Base-by-base conservation (phyloP, 1,140 invertebrate genomes). In the Aphidius gifuensis region DNA sequence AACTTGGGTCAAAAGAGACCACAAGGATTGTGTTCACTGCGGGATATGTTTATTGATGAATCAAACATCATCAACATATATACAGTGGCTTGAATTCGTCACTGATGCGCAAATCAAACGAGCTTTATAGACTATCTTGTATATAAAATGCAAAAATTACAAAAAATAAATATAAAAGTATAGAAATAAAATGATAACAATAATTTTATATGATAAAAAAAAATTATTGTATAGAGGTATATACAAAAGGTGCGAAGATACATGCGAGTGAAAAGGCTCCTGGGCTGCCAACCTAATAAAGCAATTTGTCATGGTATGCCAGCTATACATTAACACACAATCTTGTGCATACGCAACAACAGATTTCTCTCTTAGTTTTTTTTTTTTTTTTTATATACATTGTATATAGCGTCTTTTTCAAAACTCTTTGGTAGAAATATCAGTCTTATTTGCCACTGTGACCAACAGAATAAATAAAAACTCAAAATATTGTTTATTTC, bases 291-390 rank as follows among this genome's bases (percentile, higher is more conserved):
- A 79, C 74, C 76, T 79, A 79, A 79, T 79, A 79, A 79, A 79
- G 77, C 75, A 78, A 78, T 79, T 79, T 79, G 77, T 78, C 77
- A 79, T 75, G 77, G 69, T 78, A 79, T 79, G 74, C 77, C 77
- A 76, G 75, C 71, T 71, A 77, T 75, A 75, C 76, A 78, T 78
- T 78, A 78, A 77, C 75, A 75, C 76, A 76, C 74, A 77, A 77
- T 77, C 75, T 77, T 67, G 67, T 68, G 50, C 54, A 58, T 60
- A 49, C 50, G 56, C 68, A 68, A 74, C 68, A 71, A 63, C 67
- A 69, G 60, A 63, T 47, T 58, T 60, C 64, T 66, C 46, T 66
- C 54, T 50, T 64, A 60, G 51, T 48, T 59, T 56, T 43, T 56
- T 54, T 45, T 53, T 62, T 59, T 44, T 53, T 56, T n/a, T n/a